Conservation (phyloP, 1,140 invertebrate species). For the Ooceraea biroi region DNA sequence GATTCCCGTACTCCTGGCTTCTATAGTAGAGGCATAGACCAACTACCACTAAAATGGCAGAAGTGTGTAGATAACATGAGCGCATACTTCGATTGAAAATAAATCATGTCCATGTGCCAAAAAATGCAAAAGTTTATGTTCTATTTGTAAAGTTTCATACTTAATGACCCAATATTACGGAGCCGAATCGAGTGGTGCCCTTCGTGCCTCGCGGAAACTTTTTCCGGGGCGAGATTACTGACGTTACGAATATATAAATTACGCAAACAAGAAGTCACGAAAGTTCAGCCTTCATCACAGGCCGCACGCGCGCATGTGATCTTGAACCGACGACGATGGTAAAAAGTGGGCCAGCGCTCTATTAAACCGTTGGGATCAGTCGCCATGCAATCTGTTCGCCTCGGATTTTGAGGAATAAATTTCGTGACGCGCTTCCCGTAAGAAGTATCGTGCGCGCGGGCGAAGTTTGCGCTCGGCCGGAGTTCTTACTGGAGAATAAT, state of each 20-base stretch:
- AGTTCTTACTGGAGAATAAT: constrained; percentile 55
- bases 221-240: neutral
- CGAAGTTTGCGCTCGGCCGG: constrained; percentile 39
- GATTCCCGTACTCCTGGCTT: too few species aligned
- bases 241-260: constrained; percentile 38
- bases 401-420: constrained; percentile 50
- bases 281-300: constrained; percentile 38
- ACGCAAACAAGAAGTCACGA: constrained; percentile 47
- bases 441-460: constrained; percentile 24
- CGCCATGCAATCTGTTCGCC: neutral
- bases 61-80: too few species aligned
- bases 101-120: too few species aligned
- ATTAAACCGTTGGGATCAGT: constrained; percentile 33
- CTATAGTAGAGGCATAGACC: too few species aligned
- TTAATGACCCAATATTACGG: too few species aligned
- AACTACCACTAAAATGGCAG: too few species aligned
- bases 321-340: neutral
- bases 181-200: neutral
- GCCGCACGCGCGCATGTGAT: constrained; percentile 3
- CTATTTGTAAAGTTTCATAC: too few species aligned
- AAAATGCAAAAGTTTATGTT: too few species aligned
- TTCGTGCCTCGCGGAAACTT: constrained; percentile 13
- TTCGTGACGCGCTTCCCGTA: constrained; percentile 39
- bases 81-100: too few species aligned
- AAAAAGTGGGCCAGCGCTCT: constrained; percentile 49